Conservation (phyloP, 2,797 vertebrate genomes). For the Enteromius unitaeniatus region DNA sequence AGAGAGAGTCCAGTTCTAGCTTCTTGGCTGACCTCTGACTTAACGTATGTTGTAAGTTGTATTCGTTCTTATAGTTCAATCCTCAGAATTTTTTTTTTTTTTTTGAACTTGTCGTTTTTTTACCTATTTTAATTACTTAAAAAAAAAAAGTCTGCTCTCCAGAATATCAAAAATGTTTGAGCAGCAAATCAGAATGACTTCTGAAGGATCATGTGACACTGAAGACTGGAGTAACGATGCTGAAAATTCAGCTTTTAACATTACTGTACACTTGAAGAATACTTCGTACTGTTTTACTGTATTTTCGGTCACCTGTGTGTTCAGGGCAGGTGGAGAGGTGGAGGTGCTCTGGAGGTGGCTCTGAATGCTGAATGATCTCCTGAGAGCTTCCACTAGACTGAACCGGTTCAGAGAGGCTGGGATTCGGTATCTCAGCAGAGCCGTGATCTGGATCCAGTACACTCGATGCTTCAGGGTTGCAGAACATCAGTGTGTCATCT, state of each 20-base stretch:
- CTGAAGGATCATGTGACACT: background rate
- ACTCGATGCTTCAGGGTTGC: slow-evolving; percentile 69
- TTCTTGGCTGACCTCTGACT: too few species aligned
- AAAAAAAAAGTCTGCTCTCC: too few species aligned
- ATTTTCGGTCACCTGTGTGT: background rate
- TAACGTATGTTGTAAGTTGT: too few species aligned
- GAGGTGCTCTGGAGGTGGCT: background rate
- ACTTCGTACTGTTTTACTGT: background rate
- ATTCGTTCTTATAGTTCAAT: too few species aligned
- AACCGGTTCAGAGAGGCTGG: background rate
- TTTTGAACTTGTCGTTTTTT: too few species aligned
- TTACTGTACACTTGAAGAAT: background rate
- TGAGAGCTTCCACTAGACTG: slow-evolving; percentile 38
- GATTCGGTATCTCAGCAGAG: slow-evolving; percentile 2
- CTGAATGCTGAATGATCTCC: background rate
- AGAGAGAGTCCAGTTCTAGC: too few species aligned
- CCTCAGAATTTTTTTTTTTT: too few species aligned
- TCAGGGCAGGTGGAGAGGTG: background rate
- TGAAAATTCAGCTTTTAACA: background rate
- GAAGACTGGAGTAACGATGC: background rate
- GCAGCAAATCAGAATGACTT: background rate
- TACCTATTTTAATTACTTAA: too few species aligned
- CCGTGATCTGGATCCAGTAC: slow-evolving; percentile 38
- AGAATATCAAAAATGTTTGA: too few species aligned
- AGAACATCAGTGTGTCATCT: slow-evolving; percentile 67